Percentiles rank a stretch among this genome's conserved stretches.
Evolutionary conservation across 1,140 invertebrate species (phyloP).

Genomic region (Pygmarrhopalites habei): DNA sequence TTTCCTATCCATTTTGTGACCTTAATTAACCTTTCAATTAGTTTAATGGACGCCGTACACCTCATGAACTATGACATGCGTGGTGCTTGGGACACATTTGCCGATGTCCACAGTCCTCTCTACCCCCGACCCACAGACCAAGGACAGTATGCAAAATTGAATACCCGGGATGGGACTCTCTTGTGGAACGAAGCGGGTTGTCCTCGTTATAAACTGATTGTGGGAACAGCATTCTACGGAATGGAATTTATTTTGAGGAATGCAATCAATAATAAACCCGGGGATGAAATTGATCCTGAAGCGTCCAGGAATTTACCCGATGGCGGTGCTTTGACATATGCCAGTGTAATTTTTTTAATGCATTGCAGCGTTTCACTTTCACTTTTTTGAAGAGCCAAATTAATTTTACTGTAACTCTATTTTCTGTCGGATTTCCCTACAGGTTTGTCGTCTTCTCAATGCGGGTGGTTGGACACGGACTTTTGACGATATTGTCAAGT

Average conservation of each 20-base stretch:
- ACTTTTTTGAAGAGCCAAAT: too few relatives aligned
- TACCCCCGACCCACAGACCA: slow-evolving; percentile 76
- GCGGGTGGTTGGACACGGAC: slow-evolving; percentile 40
- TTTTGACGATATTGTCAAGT: slow-evolving; percentile 42
- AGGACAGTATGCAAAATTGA: slow-evolving; percentile 77
- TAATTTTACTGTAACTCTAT: background rate
- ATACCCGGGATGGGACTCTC: slow-evolving; percentile 74
- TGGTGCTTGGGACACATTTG: slow-evolving; percentile 85
- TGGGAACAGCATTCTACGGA: slow-evolving; percentile 74
- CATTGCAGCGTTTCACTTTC: background rate
- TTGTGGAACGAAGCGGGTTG: slow-evolving; percentile 82
- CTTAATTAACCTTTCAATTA: too few relatives aligned
- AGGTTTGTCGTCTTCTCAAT: background rate
- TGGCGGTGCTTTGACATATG: background rate
- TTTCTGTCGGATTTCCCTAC: background rate
- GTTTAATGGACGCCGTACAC: slow-evolving; percentile 66
- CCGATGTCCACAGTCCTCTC: slow-evolving; percentile 75
- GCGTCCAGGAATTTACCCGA: background rate
- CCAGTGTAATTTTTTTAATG: background rate
- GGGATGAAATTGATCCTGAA: background rate
- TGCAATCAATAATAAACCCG: background rate
- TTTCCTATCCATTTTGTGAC: too few relatives aligned
- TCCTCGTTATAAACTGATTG: slow-evolving; percentile 74
- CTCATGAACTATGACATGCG: slow-evolving; percentile 86
- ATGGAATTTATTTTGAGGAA: background rate